These are phyloP conservation scores for Diplosoma virens DNA, from an alignment of 23 tunicate species.

Conservation along the genomic window DNA sequence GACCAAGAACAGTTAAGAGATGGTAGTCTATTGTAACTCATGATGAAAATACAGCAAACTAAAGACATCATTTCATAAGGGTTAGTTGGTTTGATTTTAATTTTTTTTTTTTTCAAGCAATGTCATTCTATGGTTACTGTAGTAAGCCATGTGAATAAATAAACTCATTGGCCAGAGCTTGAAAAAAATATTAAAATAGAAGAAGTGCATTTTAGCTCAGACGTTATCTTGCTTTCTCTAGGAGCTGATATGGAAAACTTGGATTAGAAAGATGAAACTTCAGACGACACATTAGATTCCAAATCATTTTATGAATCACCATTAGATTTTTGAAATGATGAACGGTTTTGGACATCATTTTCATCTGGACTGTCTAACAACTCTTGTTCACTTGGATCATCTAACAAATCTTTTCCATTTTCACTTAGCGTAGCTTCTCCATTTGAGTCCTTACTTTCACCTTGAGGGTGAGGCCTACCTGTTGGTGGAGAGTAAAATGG, in stretches of 20 bases:
- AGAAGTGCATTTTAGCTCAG: constrained; percentile 21
- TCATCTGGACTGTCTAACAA: neutral
- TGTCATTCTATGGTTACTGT: constrained; percentile 16
- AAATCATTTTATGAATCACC: neutral
- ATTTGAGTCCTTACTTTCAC: neutral
- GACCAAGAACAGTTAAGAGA: constrained; percentile 17
- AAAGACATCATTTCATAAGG: constrained; percentile 24
- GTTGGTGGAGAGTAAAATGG: constrained; percentile 17
- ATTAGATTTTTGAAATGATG: neutral
- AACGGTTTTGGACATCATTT: neutral
- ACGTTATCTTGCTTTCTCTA: constrained; percentile 14
- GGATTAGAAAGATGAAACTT: constrained; percentile 12
- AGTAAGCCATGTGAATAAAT: constrained; percentile 16
- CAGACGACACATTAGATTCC: constrained; percentile 20
- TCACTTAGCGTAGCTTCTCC: neutral
- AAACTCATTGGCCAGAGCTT: constrained; percentile 36
- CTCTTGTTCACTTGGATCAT: neutral
- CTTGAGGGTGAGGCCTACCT: neutral
- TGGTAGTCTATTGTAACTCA: constrained; percentile 26
- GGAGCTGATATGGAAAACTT: constrained; percentile 23
- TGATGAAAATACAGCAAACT: constrained; percentile 17
- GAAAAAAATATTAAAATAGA: constrained; percentile 17
- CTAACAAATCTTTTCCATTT: neutral
- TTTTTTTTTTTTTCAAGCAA: constrained; percentile 15
- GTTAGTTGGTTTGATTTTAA: constrained; percentile 28